These are phyloP conservation scores for Syndactyla subalaris DNA, from an alignment of 2,797 vertebrate species.

Conservation along the genomic window DNA sequence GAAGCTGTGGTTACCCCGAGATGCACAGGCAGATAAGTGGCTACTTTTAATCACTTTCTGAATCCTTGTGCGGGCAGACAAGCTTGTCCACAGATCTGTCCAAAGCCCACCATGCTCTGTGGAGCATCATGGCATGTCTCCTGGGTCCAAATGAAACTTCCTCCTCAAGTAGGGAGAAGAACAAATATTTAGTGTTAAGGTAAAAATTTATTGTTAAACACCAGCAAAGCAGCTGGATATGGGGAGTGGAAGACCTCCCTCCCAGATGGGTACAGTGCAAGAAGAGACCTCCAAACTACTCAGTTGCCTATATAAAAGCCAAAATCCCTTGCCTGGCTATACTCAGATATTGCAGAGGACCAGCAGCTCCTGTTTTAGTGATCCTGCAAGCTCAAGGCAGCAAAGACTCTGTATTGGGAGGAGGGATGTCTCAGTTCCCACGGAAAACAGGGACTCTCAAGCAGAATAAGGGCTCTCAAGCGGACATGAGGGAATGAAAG, in stretches of 20 bases:
- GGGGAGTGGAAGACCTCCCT: background rate
- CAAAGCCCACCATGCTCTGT: accelerated
- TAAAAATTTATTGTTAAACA: background rate
- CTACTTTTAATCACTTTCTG: background rate
- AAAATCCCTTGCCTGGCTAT: accelerated
- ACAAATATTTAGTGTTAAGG: background rate
- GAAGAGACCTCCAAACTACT: background rate
- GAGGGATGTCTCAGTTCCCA: background rate
- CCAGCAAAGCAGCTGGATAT: background rate
- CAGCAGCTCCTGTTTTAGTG: background rate
- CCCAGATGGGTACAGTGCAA: background rate
- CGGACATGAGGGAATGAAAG: background rate
- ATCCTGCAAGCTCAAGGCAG: background rate
- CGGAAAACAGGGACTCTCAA: background rate
- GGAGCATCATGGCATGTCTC: background rate
- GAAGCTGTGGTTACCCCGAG: constrained; percentile 24
- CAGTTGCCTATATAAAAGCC: accelerated
- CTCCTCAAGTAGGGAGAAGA: accelerated
- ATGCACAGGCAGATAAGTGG: constrained; percentile 11
- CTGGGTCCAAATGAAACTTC: background rate
- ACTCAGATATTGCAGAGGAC: background rate
- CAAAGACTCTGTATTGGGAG: background rate
- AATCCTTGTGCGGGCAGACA: background rate
- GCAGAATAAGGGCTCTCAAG: background rate
- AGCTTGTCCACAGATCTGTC: background rate